Conservation (phyloP, 2,797 vertebrate genomes). For the Sebastes nivosus region DNA sequence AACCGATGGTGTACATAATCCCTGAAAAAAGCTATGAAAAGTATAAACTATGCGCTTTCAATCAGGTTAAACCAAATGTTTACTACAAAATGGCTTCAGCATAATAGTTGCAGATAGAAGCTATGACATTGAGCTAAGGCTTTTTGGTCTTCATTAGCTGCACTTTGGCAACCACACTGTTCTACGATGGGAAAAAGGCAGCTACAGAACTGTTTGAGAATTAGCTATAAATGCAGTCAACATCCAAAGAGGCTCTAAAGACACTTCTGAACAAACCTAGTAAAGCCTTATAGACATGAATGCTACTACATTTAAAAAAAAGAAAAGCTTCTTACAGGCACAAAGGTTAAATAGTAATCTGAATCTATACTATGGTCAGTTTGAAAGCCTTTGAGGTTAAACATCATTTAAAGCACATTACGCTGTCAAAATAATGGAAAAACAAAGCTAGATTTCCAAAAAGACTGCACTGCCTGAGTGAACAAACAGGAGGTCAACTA, state of each 20-base stretch:
- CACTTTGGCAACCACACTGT: conserved; percentile 41
- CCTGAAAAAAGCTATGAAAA: conserved; percentile 37
- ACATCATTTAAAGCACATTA: conserved; percentile 30
- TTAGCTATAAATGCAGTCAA: conserved; percentile 10
- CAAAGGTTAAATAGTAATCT: conserved; percentile 53
- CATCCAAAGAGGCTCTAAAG: conserved; percentile 19
- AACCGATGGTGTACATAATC: conserved; percentile 36
- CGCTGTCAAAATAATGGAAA: conserved; percentile 39
- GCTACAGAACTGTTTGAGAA: conserved; percentile 28
- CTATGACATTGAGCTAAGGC: conserved; percentile 44
- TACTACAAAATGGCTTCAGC: conserved; percentile 21
- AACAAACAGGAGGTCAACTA: neutral
- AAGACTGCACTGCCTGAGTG: neutral
- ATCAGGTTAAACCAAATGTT: conserved; percentile 22
- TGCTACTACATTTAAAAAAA: conserved; percentile 6
- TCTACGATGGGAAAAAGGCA: conserved; percentile 29
- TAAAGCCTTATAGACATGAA: conserved; percentile 26
- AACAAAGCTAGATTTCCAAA: conserved; percentile 19
- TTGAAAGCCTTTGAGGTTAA: conserved; percentile 5
- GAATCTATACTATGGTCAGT: conserved; percentile 26
- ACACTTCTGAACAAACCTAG: conserved; percentile 30
- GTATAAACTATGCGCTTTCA: conserved; percentile 10
- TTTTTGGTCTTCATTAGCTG: conserved; percentile 70
- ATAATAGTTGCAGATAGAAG: conserved; percentile 18
- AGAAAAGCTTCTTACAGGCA: conserved; percentile 54